phyloP scores from a whole-genome alignment of 2,888 invertebrate genomes.

The Argyresthia goedartella region DNA sequence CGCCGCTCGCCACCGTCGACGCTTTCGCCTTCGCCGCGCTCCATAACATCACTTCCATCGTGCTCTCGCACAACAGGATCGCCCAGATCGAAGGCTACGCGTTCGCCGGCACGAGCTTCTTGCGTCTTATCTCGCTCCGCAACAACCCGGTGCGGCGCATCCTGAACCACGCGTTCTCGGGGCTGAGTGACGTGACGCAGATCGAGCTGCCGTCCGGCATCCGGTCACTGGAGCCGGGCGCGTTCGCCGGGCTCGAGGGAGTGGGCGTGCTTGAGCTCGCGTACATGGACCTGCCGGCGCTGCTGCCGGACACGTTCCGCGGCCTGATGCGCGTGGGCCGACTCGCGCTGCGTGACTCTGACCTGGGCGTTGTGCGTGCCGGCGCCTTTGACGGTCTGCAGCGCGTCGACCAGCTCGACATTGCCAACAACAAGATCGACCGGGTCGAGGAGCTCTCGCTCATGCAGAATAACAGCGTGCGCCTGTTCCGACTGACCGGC shows the following conservation, averaged over 20 bases:
- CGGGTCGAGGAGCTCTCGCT: constrained; percentile 82
- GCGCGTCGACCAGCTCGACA: constrained; percentile 79
- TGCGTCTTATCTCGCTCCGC: constrained; percentile 84
- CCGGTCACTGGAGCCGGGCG: constrained; percentile 79
- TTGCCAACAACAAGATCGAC: constrained; percentile 89
- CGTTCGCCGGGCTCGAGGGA: constrained; percentile 85
- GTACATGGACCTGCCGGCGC: constrained; percentile 84
- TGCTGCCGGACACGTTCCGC: constrained; percentile 80
- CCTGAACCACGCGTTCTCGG: constrained; percentile 86
- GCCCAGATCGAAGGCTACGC: constrained; percentile 81
- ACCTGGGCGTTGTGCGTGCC: constrained; percentile 79
- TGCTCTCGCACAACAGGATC: constrained; percentile 79
- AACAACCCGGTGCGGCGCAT: constrained; percentile 88
- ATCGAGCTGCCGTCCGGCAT: constrained; percentile 88
- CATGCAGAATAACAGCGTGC: constrained; percentile 78
- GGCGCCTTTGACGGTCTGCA: constrained; percentile 84
- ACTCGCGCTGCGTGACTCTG: constrained; percentile 85
- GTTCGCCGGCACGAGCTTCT: constrained; percentile 88
- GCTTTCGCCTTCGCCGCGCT: constrained; percentile 88
- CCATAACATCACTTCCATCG: constrained; percentile 81
- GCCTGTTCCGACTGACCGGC: constrained; percentile 80
- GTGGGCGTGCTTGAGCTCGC: constrained; percentile 86
- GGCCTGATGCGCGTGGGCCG: constrained; percentile 82
- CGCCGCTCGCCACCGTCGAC: constrained; percentile 83
- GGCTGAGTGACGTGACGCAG: constrained; percentile 85